A percentile compares a stretch with the other conserved stretches of the same genome.
Evolutionary conservation across 1,140 invertebrate genomes (phyloP).

Genomic region (Belonocnema kinseyi): DNA sequence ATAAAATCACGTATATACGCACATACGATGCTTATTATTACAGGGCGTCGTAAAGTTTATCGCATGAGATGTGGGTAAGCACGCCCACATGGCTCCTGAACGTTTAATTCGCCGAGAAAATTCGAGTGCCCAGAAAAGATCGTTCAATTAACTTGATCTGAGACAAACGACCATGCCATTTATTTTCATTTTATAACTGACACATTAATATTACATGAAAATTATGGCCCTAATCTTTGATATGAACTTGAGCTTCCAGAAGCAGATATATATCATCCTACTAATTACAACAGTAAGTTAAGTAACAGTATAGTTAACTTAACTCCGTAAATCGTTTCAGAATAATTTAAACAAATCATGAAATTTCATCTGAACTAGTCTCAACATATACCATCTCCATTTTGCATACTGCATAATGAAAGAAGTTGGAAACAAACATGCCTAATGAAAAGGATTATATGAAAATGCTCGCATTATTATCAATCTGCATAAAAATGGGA

Average conservation of each 20-base stretch:
- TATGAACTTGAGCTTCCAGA: neutral
- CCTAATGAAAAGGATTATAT: neutral
- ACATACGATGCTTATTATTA: constrained; percentile 22
- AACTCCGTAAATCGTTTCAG: no score
- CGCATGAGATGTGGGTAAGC: neutral
- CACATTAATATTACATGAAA: constrained; percentile 17
- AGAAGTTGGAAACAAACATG: neutral
- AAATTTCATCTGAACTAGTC: no score
- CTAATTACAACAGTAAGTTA: no score
- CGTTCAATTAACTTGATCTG: constrained; percentile 26
- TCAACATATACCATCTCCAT: no score
- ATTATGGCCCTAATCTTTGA: neutral
- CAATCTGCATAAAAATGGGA: neutral
- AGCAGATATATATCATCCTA: neutral
- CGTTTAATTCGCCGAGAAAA: constrained; percentile 22
- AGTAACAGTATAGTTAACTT: no score
- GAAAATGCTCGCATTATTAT: neutral
- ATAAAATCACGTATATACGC: constrained; percentile 19
- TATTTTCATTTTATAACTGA: constrained; percentile 18
- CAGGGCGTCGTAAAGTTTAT: constrained; percentile 22
- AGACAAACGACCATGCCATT: constrained; percentile 23
- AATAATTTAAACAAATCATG: no score
- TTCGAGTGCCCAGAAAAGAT: constrained; percentile 26
- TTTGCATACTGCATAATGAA: no score
- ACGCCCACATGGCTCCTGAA: constrained; percentile 18